phyloP scores from a whole-genome alignment of 2,888 invertebrate genomes.

The Harpagoxenus sublaevis region DNA sequence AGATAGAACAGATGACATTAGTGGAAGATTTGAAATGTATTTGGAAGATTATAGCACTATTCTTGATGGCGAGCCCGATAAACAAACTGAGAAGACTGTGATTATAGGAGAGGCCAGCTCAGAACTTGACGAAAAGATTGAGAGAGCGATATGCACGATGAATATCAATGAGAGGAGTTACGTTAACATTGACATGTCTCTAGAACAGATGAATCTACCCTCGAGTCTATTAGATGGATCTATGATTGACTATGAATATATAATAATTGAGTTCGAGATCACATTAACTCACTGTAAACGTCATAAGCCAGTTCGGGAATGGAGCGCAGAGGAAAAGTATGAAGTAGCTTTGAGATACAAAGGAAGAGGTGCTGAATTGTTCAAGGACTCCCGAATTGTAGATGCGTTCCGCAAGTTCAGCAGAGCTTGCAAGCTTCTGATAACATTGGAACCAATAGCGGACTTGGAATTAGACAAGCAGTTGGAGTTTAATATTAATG shows the following conservation, averaged over 20 bases:
- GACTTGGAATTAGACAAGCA: constrained; percentile 87
- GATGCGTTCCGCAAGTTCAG: constrained; percentile 93
- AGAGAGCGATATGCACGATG: constrained; percentile 88
- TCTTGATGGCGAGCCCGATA: constrained; percentile 61
- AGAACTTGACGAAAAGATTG: constrained; percentile 87
- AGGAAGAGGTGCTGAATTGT: constrained; percentile 89
- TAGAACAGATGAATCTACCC: not conserved
- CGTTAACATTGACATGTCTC: constrained; percentile 74
- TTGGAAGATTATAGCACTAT: constrained; percentile 86
- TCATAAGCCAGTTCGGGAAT: constrained; percentile 87
- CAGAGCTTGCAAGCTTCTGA: constrained; percentile 91
- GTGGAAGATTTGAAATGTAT: constrained; percentile 73
- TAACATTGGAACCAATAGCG: constrained; percentile 88
- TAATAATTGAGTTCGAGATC: constrained; percentile 86
- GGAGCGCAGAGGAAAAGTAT: constrained; percentile 88
- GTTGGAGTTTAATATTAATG: constrained; percentile 87
- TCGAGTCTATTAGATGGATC: not conserved
- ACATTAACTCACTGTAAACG: constrained; percentile 86
- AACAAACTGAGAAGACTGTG: constrained; percentile 64
- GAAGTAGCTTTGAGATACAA: constrained; percentile 87
- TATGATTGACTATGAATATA: constrained; percentile 70
- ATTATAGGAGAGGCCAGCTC: constrained; percentile 87
- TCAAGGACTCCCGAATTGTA: constrained; percentile 88
- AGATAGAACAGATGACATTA: not conserved
- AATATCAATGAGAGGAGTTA: constrained; percentile 86